Conservation (phyloP, 2,113 vertebrate genomes). For the Falco punctatus region DNA sequence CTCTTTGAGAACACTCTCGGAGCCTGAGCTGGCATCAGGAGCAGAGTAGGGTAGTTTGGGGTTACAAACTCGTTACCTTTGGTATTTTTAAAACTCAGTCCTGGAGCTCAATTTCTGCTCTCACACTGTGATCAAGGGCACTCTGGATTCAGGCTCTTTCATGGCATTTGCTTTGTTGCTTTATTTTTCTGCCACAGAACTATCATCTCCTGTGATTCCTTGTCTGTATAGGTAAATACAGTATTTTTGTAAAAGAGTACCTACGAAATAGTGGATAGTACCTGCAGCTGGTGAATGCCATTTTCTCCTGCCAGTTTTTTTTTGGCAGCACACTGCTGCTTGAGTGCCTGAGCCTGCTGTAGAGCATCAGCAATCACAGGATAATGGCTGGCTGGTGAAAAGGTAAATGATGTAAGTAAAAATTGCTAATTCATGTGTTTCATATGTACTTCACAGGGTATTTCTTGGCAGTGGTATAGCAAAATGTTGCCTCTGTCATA, state of each 20-base stretch:
- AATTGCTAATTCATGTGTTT: neutral
- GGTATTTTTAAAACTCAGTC: slow-evolving; percentile 4
- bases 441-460: neutral
- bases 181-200: neutral
- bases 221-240: slow-evolving; percentile 32
- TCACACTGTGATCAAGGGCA: slow-evolving; percentile 35
- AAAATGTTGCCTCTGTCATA: neutral
- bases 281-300: slow-evolving; percentile 16
- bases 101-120: neutral
- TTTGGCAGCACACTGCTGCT: neutral
- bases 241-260: neutral
- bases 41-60: neutral
- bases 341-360: neutral
- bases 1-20: neutral
- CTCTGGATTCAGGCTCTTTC: neutral
- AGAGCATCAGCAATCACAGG: neutral
- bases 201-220: slow-evolving; percentile 5
- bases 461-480: neutral
- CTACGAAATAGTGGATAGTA: neutral
- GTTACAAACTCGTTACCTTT: neutral
- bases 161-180: neutral
- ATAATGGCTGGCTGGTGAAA: neutral
- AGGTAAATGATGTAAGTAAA: neutral
- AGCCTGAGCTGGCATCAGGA: neutral
- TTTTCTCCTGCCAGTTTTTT: neutral